Evolutionary conservation across 2,888 invertebrate species (phyloP), one percentile per base, ranked within the genome.

Genomic region (Operophtera brumata): DNA sequence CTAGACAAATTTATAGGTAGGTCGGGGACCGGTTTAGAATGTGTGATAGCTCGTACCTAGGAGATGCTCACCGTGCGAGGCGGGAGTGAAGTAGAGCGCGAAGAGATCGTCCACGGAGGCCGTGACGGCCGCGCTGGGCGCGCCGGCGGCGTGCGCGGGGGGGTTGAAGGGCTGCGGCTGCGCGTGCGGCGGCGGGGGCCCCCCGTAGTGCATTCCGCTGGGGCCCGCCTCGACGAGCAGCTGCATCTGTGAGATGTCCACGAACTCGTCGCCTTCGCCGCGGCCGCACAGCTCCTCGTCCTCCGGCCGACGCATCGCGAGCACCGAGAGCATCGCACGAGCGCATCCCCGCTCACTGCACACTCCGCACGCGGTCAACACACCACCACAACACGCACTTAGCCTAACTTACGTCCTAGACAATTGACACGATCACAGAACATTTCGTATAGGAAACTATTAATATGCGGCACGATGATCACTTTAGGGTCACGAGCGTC

Each of bases 171-270:
- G 87, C 73, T 84, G 85, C 47, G 84, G 89, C 75, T 84, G 85
- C 73, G 87, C 85, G 61, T 77, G 84, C 75, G 88, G 88, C 75
- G 88, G 85, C 70, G 82, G 80, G 54, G 89, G 88, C 58, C 88
- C 88, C 57, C 83, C 86, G 76, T 87, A 84, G 80, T 78, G 90
- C 84, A 77, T 83, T 70, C 79, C 91, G 82, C 78, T 91, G 78
- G 77, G 91, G 80, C 87, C 88, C 75, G 88, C 86, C 80, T 95
- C 90, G 69, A 95, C 90, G 70, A 95, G 85, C 80, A 95, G 93
- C 75, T 95, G 95, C 80, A 95, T 95, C 80, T 95, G 95, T 54
- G 95, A 92, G 72, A 95, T 95, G 86, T 96, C 96, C 80, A 96
- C 95, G 86, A 94, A 96, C 87, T 96, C 96, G 86, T 94, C 94